Evolutionary conservation across 2,888 invertebrate genomes (phyloP), one percentile per base, ranked within the genome.

Genomic region (Magallana nippona): DNA sequence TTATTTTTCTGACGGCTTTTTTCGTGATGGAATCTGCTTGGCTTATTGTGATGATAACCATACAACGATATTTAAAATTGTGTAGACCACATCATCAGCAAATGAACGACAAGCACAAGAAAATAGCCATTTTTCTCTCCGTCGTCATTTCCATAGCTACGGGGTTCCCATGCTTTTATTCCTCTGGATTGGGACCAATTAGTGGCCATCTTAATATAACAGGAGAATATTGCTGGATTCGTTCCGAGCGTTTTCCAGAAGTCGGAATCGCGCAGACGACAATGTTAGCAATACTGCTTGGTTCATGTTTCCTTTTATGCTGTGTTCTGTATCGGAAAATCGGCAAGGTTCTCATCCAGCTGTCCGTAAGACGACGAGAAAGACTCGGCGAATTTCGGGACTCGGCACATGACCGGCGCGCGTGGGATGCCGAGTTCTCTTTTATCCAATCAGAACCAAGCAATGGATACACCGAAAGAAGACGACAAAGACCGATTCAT

Each of bases 1-100:
- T 71, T 17, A 15, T 71, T 71, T 71, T 27, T 27, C 27, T 71
- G 10, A 71, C 71, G 2, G 71, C 32, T 5, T 71, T 22, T 27
- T 71, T 71, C 22, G 71, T 71, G 15, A 32, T 71, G 27, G 71
- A 71, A 71, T 71, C 71, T 11, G 71, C 71, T 15, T 22, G 71
- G 13, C 15, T 71, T 3, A 71, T 71, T 27, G 71, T 71, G 32
- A 71, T 71, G 15, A 71, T 71, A 71, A 22, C 71, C 27, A 32
- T 71, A 15, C 71, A 71, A 1, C 71, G 71, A 15, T 71, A 71
- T 5, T 71, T 71, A 3, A 71, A 71, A 27, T 15, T 71, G 27
- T 71, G 71, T 27, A 71, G 32, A 22, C 71, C 71, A 2, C 32
- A 71, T 13, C 2, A 15, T 17, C 19, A 15, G 32, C 19, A 22